phyloP scores from a whole-genome alignment of 2,888 invertebrate genomes.

The Agrenia bidenticulata region DNA sequence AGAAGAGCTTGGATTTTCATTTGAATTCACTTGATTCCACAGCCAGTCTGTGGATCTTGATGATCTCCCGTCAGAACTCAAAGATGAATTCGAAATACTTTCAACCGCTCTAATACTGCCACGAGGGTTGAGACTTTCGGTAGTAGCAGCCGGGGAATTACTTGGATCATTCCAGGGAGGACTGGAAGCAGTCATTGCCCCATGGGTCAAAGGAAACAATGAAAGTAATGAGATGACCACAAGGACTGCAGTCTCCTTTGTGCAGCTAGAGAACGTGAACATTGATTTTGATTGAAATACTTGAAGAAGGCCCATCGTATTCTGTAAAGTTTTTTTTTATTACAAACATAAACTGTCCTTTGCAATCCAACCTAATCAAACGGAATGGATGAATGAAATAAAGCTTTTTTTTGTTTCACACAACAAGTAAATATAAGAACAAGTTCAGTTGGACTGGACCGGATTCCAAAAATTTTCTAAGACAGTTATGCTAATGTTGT shows the following conservation, averaged over 20 bases:
- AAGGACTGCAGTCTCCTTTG: background rate
- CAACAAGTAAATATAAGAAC: conserved; percentile 3
- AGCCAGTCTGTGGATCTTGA: background rate
- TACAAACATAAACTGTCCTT: background rate
- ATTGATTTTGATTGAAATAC: conserved; percentile 12
- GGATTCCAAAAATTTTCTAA: conserved; percentile 19
- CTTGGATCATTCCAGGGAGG: no score
- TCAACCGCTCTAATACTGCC: no score
- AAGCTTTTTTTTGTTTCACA: conserved; percentile 7
- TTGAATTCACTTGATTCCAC: background rate
- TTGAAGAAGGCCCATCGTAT: background rate
- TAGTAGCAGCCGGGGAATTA: no score
- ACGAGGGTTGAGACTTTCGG: no score
- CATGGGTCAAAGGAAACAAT: background rate
- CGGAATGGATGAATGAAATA: background rate
- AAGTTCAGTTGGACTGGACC: conserved; percentile 12
- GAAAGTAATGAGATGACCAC: conserved; percentile 12
- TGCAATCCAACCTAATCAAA: background rate
- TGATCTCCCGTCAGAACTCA: background rate
- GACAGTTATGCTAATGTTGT: conserved; percentile 12
- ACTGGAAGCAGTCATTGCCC: conserved; percentile 5
- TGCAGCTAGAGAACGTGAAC: background rate
- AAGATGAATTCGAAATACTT: no score
- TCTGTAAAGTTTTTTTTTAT: background rate
- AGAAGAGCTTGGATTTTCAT: background rate